A percentile compares a stretch with the other conserved stretches of the same genome.
These are phyloP conservation scores for Ptilorrhoa leucosticta DNA, from an alignment of 2,113 vertebrate species.

Conservation along the genomic window DNA sequence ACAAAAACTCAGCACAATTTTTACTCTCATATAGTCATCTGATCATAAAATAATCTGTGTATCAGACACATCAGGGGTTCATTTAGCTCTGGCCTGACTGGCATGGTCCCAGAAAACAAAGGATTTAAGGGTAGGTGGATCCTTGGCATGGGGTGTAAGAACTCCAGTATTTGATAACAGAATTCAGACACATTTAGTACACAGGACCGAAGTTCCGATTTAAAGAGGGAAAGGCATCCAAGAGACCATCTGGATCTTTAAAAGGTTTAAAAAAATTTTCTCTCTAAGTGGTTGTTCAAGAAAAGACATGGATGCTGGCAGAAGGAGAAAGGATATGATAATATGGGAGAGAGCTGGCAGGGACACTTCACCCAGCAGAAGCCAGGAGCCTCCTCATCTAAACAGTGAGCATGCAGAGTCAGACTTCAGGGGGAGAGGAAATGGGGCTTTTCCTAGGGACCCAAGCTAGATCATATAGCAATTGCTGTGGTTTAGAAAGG, in stretches of 20 bases:
- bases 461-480: fast-evolving
- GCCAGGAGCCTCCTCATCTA: background rate
- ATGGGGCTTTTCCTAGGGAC: background rate
- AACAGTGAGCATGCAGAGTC: background rate
- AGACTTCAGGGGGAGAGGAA: background rate
- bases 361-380: background rate
- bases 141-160: background rate
- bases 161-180: background rate
- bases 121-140: background rate
- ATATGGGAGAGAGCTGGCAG: background rate
- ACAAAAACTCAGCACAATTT: background rate
- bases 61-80: background rate
- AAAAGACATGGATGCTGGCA: background rate
- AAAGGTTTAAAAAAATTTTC: background rate
- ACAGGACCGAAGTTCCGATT: background rate
- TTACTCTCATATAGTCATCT: background rate
- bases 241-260: background rate
- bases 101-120: background rate
- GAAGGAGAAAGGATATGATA: background rate
- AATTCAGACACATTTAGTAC: background rate
- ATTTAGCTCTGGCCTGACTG: background rate
- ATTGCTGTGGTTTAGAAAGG: background rate
- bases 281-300: background rate
- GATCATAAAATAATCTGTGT: background rate
- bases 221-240: background rate